Evolutionary conservation across 2,888 invertebrate species (phyloP).

Genomic region (Apamea sordens): DNA sequence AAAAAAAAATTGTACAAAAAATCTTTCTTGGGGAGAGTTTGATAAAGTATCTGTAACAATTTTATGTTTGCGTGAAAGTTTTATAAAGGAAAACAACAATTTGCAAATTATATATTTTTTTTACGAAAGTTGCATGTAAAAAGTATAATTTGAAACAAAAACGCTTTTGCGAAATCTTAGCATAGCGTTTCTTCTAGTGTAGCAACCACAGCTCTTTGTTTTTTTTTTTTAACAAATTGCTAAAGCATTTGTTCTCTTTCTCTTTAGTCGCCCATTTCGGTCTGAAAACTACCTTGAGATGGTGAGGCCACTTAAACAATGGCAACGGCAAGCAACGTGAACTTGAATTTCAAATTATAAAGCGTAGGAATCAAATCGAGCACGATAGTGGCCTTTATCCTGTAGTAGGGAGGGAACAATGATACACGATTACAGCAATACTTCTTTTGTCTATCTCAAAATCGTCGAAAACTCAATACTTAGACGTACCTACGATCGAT

Average conservation of each 20-base stretch:
- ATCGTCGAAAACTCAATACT: not conserved
- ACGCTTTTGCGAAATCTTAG: slow-evolving; percentile 8
- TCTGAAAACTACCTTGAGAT: not conserved
- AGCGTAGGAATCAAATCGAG: not conserved
- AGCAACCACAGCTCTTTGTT: not conserved
- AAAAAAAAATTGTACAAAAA: too few relatives aligned
- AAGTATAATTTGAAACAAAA: slow-evolving; percentile 23
- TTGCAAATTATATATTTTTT: slow-evolving; percentile 3
- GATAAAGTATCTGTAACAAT: not conserved
- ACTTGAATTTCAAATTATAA: not conserved
- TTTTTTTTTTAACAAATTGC: not conserved
- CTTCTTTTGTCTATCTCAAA: not conserved
- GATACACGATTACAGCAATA: not conserved
- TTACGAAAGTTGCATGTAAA: slow-evolving; percentile 12
- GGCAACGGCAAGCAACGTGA: not conserved
- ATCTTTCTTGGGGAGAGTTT: not conserved
- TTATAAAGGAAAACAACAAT: slow-evolving; percentile 1
- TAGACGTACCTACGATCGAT: not conserved
- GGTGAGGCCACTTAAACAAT: not conserved
- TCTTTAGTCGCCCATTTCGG: not conserved
- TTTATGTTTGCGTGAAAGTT: slow-evolving; percentile 16
- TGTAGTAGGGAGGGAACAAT: not conserved
- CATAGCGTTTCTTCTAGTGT: not conserved
- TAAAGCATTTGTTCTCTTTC: not conserved
- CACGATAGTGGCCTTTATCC: not conserved